Conservation (phyloP, 2,888 invertebrate species). For the Caenorhabditis virilis region DNA sequence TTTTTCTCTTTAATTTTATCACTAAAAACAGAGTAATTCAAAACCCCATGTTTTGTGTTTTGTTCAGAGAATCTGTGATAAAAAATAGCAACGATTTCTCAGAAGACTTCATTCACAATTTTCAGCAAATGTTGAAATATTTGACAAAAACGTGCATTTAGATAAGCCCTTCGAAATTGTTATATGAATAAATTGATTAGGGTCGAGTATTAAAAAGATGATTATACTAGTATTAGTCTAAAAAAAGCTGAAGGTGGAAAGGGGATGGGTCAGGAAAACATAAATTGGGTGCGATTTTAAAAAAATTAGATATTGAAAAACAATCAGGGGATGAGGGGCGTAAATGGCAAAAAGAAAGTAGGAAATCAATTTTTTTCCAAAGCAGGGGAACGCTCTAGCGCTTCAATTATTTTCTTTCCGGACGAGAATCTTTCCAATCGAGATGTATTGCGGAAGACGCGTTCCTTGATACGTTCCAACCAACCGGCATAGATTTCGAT, state of each 20-base stretch:
- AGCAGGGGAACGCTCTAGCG: constrained; percentile 4
- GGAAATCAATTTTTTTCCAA: too few relatives aligned
- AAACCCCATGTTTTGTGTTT: too few relatives aligned
- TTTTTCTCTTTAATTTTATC: too few relatives aligned
- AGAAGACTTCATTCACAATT: constrained; percentile 20
- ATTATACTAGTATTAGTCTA: not conserved
- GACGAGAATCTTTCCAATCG: constrained; percentile 53
- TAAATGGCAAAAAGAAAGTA: too few relatives aligned
- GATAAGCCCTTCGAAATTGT: not conserved
- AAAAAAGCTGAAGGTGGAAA: not conserved
- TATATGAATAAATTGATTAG: not conserved
- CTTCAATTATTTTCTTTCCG: constrained; percentile 61
- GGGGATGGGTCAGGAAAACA: not conserved
- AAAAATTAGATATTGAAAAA: not conserved
- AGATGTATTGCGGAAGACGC: constrained; percentile 21
- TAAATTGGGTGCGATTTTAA: not conserved
- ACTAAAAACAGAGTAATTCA: too few relatives aligned
- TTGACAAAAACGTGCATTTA: constrained; percentile 7
- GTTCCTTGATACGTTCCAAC: constrained; percentile 34
- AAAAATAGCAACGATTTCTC: too few relatives aligned
- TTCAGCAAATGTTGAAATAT: too few relatives aligned
- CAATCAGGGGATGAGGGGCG: too few relatives aligned
- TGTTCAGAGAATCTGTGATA: too few relatives aligned
- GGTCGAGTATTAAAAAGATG: not conserved
- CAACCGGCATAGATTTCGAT: constrained; percentile 19